phyloP scores from a whole-genome alignment of 1,140 invertebrate genomes.

The Notospermus geniculatus region DNA sequence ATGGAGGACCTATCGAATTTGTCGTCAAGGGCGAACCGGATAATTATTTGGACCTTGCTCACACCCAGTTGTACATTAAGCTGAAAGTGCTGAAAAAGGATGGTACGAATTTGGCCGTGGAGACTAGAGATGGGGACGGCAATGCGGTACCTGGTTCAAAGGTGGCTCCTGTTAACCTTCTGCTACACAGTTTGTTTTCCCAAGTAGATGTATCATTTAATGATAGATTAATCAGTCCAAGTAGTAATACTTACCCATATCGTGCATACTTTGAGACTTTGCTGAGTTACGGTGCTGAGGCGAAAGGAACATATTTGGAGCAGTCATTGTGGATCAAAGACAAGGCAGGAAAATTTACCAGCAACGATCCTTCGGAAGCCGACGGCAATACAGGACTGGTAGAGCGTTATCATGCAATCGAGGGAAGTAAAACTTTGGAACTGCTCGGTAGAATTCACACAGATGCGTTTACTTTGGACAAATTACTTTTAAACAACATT shows the following conservation, averaged over 20 bases:
- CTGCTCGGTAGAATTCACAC: neutral
- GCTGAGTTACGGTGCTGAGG: neutral
- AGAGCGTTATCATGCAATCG: neutral
- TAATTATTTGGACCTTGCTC: neutral
- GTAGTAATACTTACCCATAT: neutral
- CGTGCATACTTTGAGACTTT: neutral
- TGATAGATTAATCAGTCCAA: neutral
- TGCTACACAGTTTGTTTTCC: neutral
- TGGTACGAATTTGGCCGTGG: neutral
- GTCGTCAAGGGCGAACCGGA: neutral
- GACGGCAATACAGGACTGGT: neutral
- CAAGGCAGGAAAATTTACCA: neutral
- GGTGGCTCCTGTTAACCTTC: constrained; percentile 3
- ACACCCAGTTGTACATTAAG: neutral
- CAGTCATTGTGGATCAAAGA: neutral
- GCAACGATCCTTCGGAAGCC: neutral
- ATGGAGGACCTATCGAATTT: constrained; percentile 1
- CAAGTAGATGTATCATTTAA: neutral
- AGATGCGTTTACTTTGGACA: neutral
- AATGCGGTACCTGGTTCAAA: neutral
- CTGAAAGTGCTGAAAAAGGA: neutral
- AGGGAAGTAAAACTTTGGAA: neutral
- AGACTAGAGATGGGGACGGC: no score
- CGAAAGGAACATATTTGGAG: neutral
- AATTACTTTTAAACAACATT: neutral